Base-by-base conservation (phyloP, 1,140 invertebrate genomes). In the Nymphalis io region DNA sequence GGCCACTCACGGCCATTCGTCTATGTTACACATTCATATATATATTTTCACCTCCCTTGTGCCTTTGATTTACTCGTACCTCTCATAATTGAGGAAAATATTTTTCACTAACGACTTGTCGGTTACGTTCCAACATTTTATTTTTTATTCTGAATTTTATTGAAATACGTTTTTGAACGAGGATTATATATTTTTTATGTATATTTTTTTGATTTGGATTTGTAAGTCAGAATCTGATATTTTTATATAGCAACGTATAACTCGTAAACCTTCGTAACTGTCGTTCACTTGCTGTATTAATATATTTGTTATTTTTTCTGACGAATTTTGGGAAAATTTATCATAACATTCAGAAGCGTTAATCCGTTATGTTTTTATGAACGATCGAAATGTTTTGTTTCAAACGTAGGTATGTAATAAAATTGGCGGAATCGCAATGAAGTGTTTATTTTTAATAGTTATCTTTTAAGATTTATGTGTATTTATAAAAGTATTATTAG, bases 51-150 rank as follows among this genome's bases (percentile, higher is more conserved):
- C 11, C 44, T 23, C 13, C 5, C 27, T 40, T 53, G 11, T 46
- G 11, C 44, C 21, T 51, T 63, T 48, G 12, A 62, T 62, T 21
- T n/a, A n/a, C n/a, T n/a, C n/a, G n/a, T 11, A 13, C 42, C 6
- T 20, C 6, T 12, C 13, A 23, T 60, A 44, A 67, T 68, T 65
- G 58, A 33, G 23, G 51, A 51, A 40, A 51, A 51, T 51, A 51
- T 20, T 51, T 51, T 51, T 51, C 48, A 21, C 20, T 51, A 51
- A 51, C 20, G 20, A 51, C 48, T 20, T 16, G 16, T 51, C 48
- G 20, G 18, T n/a, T n/a, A 18, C 11, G 6, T 10, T 51, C 21
- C 16, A 23, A 10, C 13, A 11, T 51, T 51, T 51, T 20, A 18
- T 1, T 8, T 51, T 21, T 23, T 10, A 23, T 51, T 21, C 16